Percentiles rank a stretch among this genome's conserved stretches.
phyloP scores from a whole-genome alignment of 2,888 invertebrate genomes.

The Listrodromus nycthemerus region DNA sequence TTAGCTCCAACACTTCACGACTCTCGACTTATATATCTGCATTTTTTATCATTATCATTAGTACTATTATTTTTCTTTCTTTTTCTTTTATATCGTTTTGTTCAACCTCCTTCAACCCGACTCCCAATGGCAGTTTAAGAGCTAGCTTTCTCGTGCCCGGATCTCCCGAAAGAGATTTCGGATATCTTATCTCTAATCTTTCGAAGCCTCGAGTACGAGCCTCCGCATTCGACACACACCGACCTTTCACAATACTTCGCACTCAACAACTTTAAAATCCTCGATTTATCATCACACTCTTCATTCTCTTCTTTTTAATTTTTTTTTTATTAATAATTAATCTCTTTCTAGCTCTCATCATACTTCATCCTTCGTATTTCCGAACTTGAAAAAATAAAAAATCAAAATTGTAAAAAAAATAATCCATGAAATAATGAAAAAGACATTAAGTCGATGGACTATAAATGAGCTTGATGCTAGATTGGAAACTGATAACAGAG shows the following conservation, averaged over 20 bases:
- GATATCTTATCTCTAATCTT: constrained; percentile 78
- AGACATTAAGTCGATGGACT: constrained; percentile 34
- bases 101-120: constrained; percentile 58
- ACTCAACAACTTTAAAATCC: constrained; percentile 71
- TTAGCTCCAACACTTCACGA: constrained; percentile 47
- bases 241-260: constrained; percentile 49
- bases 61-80: constrained; percentile 20
- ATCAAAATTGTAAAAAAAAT: not conserved
- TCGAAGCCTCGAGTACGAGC: constrained; percentile 62
- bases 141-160: constrained; percentile 82
- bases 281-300: constrained; percentile 53
- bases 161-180: constrained; percentile 70
- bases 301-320: constrained; percentile 36
- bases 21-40: constrained; percentile 61
- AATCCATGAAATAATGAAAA: constrained; percentile 15
- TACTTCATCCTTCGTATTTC: constrained; percentile 22
- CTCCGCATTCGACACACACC: constrained; percentile 65
- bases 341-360: constrained; percentile 37
- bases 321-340: constrained; percentile 45
- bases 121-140: constrained; percentile 82
- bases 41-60: constrained; percentile 19
- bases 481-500: constrained; percentile 44
- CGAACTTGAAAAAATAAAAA: constrained; percentile 6
- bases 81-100: constrained; percentile 20
- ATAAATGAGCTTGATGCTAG: constrained; percentile 26